Evolutionary conservation across 1,140 invertebrate species (phyloP).

Genomic region (Onthophagus taurus): DNA sequence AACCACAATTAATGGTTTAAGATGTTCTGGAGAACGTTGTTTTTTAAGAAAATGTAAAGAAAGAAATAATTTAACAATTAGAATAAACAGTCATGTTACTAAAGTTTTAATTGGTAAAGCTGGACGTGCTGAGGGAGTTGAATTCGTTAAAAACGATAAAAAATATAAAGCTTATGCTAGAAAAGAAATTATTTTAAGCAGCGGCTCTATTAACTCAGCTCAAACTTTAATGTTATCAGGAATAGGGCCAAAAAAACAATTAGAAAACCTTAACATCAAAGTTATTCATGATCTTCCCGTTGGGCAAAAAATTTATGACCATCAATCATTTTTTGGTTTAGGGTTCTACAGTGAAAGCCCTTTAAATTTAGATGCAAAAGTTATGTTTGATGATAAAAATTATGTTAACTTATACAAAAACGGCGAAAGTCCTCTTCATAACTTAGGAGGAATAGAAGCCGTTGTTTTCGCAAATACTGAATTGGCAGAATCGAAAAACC

Average conservation of each 20-base stretch:
- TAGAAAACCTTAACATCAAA: conserved; percentile 37
- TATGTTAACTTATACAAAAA: conserved; percentile 22
- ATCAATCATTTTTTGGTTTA: conserved; percentile 38
- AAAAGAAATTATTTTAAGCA: conserved; percentile 79
- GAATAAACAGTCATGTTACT: conserved; percentile 70
- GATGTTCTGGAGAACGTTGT: conserved; percentile 78
- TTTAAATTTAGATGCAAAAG: background rate
- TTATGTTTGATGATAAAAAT: background rate
- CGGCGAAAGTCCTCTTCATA: conserved; percentile 29
- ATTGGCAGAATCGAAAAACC: conserved; percentile 24
- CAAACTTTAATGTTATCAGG: conserved; percentile 75
- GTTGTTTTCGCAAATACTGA: conserved; percentile 34
- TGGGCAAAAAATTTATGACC: conserved; percentile 45
- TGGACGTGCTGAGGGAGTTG: conserved; percentile 70
- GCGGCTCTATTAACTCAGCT: conserved; percentile 77
- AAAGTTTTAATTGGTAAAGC: conserved; percentile 67
- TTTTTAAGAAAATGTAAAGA: conserved; percentile 72
- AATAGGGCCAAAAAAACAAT: conserved; percentile 54
- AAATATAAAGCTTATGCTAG: conserved; percentile 57
- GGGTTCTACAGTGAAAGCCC: conserved; percentile 18
- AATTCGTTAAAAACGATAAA: conserved; percentile 63
- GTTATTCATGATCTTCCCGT: conserved; percentile 39
- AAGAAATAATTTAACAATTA: conserved; percentile 72
- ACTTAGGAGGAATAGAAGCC: conserved; percentile 42
- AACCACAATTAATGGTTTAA: conserved; percentile 28